Conservation (phyloP, 2,113 vertebrate species). For the Dromiciops gliroides region DNA sequence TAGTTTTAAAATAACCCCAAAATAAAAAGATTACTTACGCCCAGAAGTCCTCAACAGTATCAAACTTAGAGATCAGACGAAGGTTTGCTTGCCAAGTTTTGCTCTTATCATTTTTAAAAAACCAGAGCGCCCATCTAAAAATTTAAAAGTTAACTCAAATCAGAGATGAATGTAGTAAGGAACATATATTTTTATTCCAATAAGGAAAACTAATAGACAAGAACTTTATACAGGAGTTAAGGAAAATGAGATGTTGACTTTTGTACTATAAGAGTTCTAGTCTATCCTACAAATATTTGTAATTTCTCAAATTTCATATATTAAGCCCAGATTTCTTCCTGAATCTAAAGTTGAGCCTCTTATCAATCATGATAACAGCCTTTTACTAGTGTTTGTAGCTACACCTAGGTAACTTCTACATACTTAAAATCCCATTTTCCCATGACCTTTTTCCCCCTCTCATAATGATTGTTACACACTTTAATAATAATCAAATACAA, state of each 20-base stretch:
- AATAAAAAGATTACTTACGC: conserved; percentile 90
- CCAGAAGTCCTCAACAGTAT: conserved; percentile 99
- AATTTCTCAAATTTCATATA: background rate
- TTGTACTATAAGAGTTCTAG: background rate
- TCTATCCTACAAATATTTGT: background rate
- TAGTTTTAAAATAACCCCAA: conserved; percentile 28
- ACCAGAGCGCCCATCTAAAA: conserved; percentile 98
- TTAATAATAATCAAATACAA: background rate
- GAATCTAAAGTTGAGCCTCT: background rate
- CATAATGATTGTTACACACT: background rate
- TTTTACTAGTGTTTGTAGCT: background rate
- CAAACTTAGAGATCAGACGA: conserved; percentile 97
- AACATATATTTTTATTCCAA: background rate
- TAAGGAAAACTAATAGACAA: background rate
- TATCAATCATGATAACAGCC: background rate
- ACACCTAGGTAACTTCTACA: background rate
- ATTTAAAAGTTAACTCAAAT: conserved; percentile 44
- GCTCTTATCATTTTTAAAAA: conserved; percentile 99
- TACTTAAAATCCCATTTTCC: background rate
- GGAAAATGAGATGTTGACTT: background rate
- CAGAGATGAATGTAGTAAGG: background rate
- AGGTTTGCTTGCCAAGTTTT: conserved; percentile 99
- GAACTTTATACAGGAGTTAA: background rate
- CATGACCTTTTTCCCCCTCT: background rate
- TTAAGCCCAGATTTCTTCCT: background rate